Evolutionary conservation across 2,888 invertebrate species (phyloP), one percentile per base, ranked within the genome.

Genomic region (Brachyptera risi): DNA sequence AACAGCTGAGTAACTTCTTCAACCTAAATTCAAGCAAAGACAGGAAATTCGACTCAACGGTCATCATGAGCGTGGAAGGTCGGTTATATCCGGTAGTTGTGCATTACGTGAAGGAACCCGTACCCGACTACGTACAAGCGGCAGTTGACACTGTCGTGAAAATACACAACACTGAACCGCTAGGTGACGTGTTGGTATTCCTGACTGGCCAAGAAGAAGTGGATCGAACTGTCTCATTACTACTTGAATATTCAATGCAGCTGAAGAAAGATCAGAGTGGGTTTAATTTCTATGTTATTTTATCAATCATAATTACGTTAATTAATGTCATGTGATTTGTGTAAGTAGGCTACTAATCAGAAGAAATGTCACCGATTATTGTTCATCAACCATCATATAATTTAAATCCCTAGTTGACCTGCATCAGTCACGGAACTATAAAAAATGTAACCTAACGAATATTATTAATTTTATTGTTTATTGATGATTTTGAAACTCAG

Each of bases 121-220:
- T 92, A 3, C 86, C 96, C 0, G 90, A 97, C 74, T 98, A 97
- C 71, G 83, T 97, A 0, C 86, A 88, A 68, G 87, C 86, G 0
- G 86, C 91, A 0, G 90, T 96, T 0, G 90, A 95, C n/a, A 90
- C 92, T 0, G 85, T 88, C 0, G 78, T 96, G 64, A 92, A 92
- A 73, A 92, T 99, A 68, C 96, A 98, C 70, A 84, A 89, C 63
- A 83, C 82, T 15, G 89, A 93, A 72, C 83, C 86, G 0, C 76
- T 81, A 24, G 97, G 97, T 0, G 98, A 98, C 73, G 82, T 99
- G 58, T 75, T 99, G 5, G 91, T 91, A 0, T 99, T 99, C 74
- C 79, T 96, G 1, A 96, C 96, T 0, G 95, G 96, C 17, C 90
- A 88, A 81, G 96, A 98, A 71, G 97, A 98, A 78, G 96, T 98